Evolutionary conservation across 2,113 vertebrate species (phyloP).

Genomic region (Saguinus imperator): DNA sequence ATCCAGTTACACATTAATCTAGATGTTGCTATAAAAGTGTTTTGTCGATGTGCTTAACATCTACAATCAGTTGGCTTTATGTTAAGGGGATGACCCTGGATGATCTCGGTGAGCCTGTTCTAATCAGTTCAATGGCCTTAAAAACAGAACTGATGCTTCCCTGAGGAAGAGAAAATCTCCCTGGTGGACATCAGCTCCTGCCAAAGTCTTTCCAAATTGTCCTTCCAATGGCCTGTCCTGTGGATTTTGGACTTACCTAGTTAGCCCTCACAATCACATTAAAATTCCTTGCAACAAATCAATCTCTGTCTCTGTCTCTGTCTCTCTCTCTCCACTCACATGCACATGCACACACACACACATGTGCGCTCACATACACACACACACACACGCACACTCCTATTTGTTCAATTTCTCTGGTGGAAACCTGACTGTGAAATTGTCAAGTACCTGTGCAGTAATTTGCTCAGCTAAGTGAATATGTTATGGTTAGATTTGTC

Average conservation of each 20-base stretch:
- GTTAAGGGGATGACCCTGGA: neutral
- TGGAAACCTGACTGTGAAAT: neutral
- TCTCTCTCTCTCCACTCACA: neutral
- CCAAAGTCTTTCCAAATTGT: neutral
- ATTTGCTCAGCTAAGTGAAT: neutral
- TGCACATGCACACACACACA: rapidly evolving
- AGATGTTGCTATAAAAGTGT: neutral
- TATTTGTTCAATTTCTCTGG: neutral
- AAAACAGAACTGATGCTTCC: neutral
- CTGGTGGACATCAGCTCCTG: neutral
- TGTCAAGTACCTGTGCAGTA: neutral
- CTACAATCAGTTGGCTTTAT: neutral
- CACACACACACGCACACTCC: too few species aligned
- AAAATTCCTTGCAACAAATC: neutral
- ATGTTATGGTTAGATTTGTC: neutral
- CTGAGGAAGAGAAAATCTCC: neutral
- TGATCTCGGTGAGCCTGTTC: neutral
- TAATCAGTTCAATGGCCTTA: neutral
- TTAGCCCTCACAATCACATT: neutral
- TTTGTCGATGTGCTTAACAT: neutral
- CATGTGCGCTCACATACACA: too few species aligned
- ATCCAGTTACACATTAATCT: neutral
- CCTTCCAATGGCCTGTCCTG: neutral
- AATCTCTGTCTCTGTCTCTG: neutral
- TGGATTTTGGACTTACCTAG: neutral